Evolutionary conservation across 2,113 vertebrate genomes (phyloP), one percentile per base, ranked within the genome.

Genomic region (Clarias macrocephalus): DNA sequence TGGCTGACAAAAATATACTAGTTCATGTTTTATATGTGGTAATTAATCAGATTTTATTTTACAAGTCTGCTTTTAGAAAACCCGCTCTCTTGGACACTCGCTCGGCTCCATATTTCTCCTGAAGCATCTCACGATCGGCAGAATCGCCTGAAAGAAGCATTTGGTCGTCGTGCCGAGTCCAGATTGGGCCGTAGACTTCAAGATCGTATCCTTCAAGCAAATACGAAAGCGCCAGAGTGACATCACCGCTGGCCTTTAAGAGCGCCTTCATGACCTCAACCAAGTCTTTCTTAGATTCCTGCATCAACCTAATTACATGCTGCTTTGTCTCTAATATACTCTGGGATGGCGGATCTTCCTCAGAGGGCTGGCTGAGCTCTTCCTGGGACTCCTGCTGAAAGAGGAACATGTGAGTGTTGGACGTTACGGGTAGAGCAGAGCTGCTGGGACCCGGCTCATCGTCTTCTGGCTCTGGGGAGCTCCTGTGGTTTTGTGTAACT

Each of bases 221-320:
- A 85, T 96, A 96, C 9, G 92, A 87, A 3, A 83, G 92, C 0
- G 96, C 96, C 18, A 93, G 93, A 25, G 93, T 90, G 54, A 96
- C 87, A 13, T 99, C 96, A 63, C 98, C 97, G 0, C 93, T 98
- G 90, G 96, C 96, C 90, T 95, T 98, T 84, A 99, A 89, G 68
- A 99, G 94, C 0, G 96, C 96, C 90, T 97, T 98, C 65, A 95
- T 97, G 37, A 98, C 96, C 21, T 92, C 94, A 5, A 91, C 90
- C 5, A 99, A 89, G 92, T 96, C 95, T 90, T 96, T 88, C n/a
- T 93, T 86, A 0, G 96, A 96, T 82, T 95, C 91, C 16, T 91
- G 91, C 96, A 98, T 97, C 85, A 98, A 92, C 1, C 89, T 88
- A 54, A 88, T 93, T 86, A 99, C 93, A 12, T n/a, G 88, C 65